Percentiles rank a stretch among this genome's conserved stretches.
Evolutionary conservation across 1,140 invertebrate species (phyloP).

Genomic region (Riptortus pedestris): DNA sequence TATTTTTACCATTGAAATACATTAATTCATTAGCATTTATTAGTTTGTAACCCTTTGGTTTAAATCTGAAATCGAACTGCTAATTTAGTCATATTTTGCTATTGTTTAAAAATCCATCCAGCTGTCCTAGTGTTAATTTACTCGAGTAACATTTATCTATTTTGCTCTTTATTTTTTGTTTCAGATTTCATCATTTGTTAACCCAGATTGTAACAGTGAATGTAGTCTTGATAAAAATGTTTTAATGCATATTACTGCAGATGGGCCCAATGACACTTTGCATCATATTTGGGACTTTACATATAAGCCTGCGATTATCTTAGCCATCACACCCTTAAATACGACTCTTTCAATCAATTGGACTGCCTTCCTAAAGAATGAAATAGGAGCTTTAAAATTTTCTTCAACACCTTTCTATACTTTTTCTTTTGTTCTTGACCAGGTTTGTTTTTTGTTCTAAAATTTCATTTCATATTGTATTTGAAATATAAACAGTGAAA

Average conservation of each 20-base stretch:
- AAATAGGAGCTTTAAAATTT: constrained; percentile 38
- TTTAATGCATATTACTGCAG: constrained; percentile 42
- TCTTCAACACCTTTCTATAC: constrained; percentile 41
- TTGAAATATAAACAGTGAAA: no score
- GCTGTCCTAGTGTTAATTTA: no score
- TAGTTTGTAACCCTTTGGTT: no score
- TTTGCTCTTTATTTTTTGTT: no score
- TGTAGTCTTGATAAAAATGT: constrained; percentile 35
- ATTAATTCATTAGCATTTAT: no score
- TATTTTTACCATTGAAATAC: no score
- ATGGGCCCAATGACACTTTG: constrained; percentile 42
- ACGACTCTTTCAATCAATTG: constrained; percentile 41
- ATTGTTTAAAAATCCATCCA: no score
- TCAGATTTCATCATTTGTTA: constrained; percentile 35
- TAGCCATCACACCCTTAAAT: constrained; percentile 39
- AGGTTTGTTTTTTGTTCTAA: constrained; percentile 36
- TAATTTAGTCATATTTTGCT: no score
- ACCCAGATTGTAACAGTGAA: constrained; percentile 35
- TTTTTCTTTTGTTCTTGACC: constrained; percentile 44
- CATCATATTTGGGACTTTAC: constrained; percentile 52
- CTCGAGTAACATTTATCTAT: no score
- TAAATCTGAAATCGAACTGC: no score
- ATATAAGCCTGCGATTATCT: constrained; percentile 42
- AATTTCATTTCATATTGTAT: constrained; percentile 20
- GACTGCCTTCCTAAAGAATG: constrained; percentile 35